These are phyloP conservation scores for Ptychoptera contaminata DNA, from an alignment of 2,888 invertebrate species.

Conservation along the genomic window DNA sequence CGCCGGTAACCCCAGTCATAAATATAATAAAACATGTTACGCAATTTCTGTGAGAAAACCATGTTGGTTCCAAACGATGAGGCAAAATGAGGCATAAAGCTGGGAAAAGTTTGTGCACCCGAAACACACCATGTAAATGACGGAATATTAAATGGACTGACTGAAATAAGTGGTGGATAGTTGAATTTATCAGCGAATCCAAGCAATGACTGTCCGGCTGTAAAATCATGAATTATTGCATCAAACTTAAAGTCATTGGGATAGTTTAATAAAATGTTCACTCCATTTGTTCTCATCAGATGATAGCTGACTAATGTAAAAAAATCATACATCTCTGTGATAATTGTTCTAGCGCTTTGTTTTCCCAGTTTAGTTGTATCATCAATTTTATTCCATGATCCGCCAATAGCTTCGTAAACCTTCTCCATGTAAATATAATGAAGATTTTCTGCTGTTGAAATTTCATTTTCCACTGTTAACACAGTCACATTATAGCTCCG, in stretches of 20 bases:
- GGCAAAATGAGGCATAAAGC: conserved; percentile 5
- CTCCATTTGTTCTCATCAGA: conserved; percentile 3
- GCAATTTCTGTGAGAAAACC: conserved; percentile 1
- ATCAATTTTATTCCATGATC: conserved; percentile 1
- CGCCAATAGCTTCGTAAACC: conserved; percentile 7
- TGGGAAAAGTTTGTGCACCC: conserved; percentile 3
- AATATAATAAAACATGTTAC: conserved; percentile 3
- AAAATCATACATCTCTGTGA: conserved; percentile 6
- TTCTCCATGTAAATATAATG: conserved; percentile 9
- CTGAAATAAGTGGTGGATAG: conserved; percentile 4
- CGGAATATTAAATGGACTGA: conserved; percentile 4
- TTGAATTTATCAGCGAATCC: conserved; percentile 3
- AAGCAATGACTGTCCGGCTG: neutral
- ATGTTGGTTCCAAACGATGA: conserved; percentile 3
- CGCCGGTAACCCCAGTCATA: conserved; percentile 5
- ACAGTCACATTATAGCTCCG: conserved; percentile 8
- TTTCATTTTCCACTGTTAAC: conserved; percentile 7
- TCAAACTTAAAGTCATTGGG: conserved; percentile 2
- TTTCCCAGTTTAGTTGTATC: conserved; percentile 3
- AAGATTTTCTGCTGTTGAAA: conserved; percentile 5
- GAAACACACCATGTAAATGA: conserved; percentile 1
- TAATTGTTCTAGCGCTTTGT: neutral
- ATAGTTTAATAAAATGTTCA: conserved; percentile 2
- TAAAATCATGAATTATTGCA: conserved; percentile 3
- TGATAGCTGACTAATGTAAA: conserved; percentile 4